Evolutionary conservation across 1,140 invertebrate species (phyloP).

Genomic region (Drosophila melanogaster): DNA sequence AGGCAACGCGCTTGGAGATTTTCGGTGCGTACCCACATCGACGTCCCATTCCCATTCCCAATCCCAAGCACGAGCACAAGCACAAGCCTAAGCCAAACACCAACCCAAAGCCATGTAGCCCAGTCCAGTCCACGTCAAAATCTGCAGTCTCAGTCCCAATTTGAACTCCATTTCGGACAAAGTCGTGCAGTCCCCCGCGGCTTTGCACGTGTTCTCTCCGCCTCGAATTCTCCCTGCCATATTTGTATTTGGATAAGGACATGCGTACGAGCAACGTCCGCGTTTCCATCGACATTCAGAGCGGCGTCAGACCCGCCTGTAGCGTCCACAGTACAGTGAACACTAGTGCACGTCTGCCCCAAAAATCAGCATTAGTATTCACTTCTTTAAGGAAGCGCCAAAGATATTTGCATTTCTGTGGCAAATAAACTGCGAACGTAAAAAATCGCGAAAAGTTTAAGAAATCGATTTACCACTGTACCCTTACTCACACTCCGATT

Average conservation of each 20-base stretch:
- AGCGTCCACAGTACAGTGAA: conserved; percentile 18
- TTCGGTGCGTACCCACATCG: conserved; percentile 66
- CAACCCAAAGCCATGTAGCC: conserved; percentile 10
- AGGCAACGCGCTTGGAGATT: conserved; percentile 78
- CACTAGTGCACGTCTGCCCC: neutral
- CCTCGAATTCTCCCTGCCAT: conserved; percentile 41
- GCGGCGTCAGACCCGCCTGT: conserved; percentile 36
- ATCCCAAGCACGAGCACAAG: neutral
- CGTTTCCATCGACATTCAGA: conserved; percentile 43
- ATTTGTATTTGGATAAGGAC: conserved; percentile 77
- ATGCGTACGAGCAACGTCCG: conserved; percentile 70
- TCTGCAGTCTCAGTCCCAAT: conserved; percentile 32
- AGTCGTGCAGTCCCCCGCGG: conserved; percentile 82
- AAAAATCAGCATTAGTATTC: too few relatives aligned
- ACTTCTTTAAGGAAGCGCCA: too few relatives aligned
- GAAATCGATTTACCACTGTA: neutral
- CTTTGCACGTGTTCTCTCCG: conserved; percentile 81
- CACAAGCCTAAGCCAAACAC: conserved; percentile 2
- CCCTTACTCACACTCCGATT: conserved; percentile 22
- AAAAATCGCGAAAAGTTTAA: too few relatives aligned
- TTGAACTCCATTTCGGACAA: conserved; percentile 53
- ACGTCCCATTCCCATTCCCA: conserved; percentile 39
- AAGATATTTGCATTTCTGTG: too few relatives aligned
- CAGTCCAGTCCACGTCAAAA: conserved; percentile 1
- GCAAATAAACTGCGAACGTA: too few relatives aligned